Conservation (phyloP, 2,113 vertebrate species). For the Pteruthius melanotis region DNA sequence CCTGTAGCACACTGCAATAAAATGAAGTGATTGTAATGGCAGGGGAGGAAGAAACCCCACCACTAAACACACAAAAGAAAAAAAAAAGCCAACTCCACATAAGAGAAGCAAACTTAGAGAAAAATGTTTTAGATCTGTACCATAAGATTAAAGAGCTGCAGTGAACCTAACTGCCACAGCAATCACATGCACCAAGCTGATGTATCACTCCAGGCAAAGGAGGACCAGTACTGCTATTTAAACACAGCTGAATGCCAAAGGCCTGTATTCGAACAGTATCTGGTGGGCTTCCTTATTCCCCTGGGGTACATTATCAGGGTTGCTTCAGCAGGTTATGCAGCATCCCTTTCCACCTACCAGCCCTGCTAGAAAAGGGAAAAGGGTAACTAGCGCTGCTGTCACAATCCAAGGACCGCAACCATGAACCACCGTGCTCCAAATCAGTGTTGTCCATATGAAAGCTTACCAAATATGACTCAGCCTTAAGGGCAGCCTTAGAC, state of each 20-base stretch:
- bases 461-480: background rate
- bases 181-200: background rate
- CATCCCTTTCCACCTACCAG: background rate
- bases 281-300: background rate
- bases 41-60: fast-evolving
- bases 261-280: fast-evolving
- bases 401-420: background rate
- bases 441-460: background rate
- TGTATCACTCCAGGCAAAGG: background rate
- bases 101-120: background rate
- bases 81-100: background rate
- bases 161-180: background rate
- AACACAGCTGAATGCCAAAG: background rate
- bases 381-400: fast-evolving
- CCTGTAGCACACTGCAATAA: background rate
- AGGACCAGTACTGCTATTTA: background rate
- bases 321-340: background rate
- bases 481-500: background rate
- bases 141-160: background rate
- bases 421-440: background rate
- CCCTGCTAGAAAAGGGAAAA: background rate
- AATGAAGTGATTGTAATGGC: background rate
- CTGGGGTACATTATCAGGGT: background rate
- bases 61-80: background rate
- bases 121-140: background rate